Base-by-base conservation (phyloP, 2,888 invertebrate species). In the Pristionchus arcanus region DNA sequence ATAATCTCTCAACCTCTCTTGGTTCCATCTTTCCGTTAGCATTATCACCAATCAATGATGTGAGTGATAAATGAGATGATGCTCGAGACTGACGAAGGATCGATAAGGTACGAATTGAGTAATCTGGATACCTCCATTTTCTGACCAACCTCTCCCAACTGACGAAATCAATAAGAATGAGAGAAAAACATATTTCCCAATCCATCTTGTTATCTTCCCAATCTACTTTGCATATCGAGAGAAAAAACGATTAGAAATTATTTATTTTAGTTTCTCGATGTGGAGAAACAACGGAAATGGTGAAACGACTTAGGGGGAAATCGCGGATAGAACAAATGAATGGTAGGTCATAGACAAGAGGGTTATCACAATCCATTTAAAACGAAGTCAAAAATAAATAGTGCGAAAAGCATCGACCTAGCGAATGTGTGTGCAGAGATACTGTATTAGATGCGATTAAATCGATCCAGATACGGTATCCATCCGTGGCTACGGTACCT, bases 261-360 rank as follows among this genome's bases (percentile, higher is more conserved):
- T 15, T 77, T 42, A 77, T 77, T 77, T 42, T 42, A 42, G 42
- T 77, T 77, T 77, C 77, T 42, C 77, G 77, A 77, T 42, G 11
- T 28, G 37, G 42, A 77, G 42, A 77, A 77, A 77, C 77, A 77
- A 77, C 25, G 77, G 11, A 77, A 77, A 74, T 15, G 77, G 37
- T 77, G 77, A 77, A 77, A 77, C 77, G 77, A 77, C 77, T 77
- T 77, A 28, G 77, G 77, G 77, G 77, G 77, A 77, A 77, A 77
- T 77, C 25, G 77, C 28, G 77, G 31, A 77, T 77, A 77, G 77
- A 77, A 77, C 77, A 77, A 49, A 77, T 77, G 42, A 77, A 77
- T 77, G 77, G 77, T 77, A 77, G 77, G 77, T 77, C 77, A 77
- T 77, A 42, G 77, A 77, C n/a, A 42, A 42, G 37, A 16, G 25